phyloP scores from a whole-genome alignment of 2,113 vertebrate species.

The Phoxinus phoxinus region DNA sequence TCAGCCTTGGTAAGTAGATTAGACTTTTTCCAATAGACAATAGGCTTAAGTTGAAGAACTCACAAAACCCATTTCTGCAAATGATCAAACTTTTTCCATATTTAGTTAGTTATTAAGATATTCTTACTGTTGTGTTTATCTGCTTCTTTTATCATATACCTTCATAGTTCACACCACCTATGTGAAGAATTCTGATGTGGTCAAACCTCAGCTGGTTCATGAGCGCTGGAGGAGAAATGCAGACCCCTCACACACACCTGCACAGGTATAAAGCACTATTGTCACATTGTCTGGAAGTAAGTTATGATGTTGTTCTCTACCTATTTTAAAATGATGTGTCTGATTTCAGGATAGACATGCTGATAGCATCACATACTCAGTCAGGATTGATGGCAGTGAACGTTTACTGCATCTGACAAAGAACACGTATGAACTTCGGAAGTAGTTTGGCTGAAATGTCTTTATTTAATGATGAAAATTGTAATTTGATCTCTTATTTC shows the following conservation, averaged over 20 bases:
- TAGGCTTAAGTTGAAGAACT: neutral
- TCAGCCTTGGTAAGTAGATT: too few species aligned
- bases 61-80: neutral
- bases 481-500: neutral
- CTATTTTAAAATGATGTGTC: neutral
- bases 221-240: slow-evolving; percentile 60
- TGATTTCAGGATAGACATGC: slow-evolving; percentile 55
- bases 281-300: neutral
- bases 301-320: neutral
- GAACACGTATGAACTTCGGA: slow-evolving; percentile 68
- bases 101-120: neutral
- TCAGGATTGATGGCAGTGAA: slow-evolving; percentile 66
- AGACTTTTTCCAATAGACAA: neutral
- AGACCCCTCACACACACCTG: slow-evolving; percentile 5
- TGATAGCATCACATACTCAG: slow-evolving; percentile 64
- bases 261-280: slow-evolving; percentile 53
- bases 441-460: neutral
- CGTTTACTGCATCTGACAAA: slow-evolving; percentile 67
- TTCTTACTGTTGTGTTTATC: neutral
- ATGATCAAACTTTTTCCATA: neutral
- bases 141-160: neutral
- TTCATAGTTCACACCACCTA: slow-evolving; percentile 56
- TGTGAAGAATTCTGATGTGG: slow-evolving; percentile 66
- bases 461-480: neutral
- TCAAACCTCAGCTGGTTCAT: slow-evolving; percentile 68